phyloP scores from a whole-genome alignment of 2,113 vertebrate genomes.

The Syngnathus typhle region DNA sequence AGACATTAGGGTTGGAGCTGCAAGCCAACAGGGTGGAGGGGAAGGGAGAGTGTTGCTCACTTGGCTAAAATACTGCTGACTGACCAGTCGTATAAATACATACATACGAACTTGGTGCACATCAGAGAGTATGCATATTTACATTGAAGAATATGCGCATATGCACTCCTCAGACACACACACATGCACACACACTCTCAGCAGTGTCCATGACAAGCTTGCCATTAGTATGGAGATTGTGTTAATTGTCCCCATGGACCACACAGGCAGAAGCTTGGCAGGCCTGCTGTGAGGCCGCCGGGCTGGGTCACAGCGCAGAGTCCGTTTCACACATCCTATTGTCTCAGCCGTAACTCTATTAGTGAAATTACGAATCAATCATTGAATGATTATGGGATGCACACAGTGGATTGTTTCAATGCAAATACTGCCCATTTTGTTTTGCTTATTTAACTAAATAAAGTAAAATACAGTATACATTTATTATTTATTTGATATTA shows the following conservation, averaged over 20 bases:
- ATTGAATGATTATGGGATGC: constrained; percentile 54
- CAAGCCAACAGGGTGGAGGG: constrained; percentile 16
- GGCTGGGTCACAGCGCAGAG: constrained; percentile 34
- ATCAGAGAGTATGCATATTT: constrained; percentile 16
- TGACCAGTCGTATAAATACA: constrained; percentile 25
- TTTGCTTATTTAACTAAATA: not conserved
- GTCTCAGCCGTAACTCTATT: constrained; percentile 58
- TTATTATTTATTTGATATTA: too few species aligned
- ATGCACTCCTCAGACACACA: constrained; percentile 26
- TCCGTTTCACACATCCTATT: constrained; percentile 50
- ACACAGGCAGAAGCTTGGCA: constrained; percentile 62
- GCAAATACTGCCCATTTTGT: constrained; percentile 25
- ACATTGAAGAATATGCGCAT: constrained; percentile 35
- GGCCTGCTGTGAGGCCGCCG: constrained; percentile 38
- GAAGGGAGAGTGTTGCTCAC: constrained; percentile 9
- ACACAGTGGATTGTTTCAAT: constrained; percentile 40
- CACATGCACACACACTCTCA: constrained; percentile 47
- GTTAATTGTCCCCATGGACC: constrained; percentile 72
- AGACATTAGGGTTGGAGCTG: constrained; percentile 53
- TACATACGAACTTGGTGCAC: constrained; percentile 9
- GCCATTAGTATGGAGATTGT: constrained; percentile 71
- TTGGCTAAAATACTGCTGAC: constrained; percentile 37
- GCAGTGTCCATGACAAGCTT: constrained; percentile 63
- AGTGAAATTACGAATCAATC: constrained; percentile 63
- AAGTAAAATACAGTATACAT: too few species aligned